Evolutionary conservation across 2,113 vertebrate species (phyloP).

Genomic region (Oreocharis arfaki): DNA sequence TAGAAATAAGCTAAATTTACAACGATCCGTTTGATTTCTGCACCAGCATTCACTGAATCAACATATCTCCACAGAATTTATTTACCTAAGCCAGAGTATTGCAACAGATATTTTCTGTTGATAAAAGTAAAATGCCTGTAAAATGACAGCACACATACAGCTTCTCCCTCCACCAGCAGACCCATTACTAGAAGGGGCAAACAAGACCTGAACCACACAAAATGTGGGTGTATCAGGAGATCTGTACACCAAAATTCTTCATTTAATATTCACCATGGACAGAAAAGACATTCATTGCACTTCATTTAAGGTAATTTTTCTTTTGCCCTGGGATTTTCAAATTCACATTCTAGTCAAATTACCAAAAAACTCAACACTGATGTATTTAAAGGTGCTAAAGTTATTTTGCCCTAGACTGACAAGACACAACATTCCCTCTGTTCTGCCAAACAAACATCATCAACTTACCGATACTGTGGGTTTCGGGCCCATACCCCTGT

Average conservation of each 20-base stretch:
- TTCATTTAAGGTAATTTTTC: background rate
- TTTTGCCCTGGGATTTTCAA: background rate
- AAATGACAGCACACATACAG: background rate
- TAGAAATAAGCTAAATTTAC: background rate
- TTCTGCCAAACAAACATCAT: background rate
- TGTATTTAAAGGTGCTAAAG: background rate
- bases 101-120: background rate
- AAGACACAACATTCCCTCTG: background rate
- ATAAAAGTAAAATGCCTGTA: background rate
- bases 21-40: background rate
- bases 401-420: background rate
- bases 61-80: background rate
- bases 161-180: background rate
- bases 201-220: background rate
- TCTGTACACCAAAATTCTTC: background rate
- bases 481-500: constrained; percentile 97
- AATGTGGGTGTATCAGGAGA: background rate
- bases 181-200: background rate
- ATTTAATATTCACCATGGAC: background rate
- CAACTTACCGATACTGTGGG: constrained; percentile 92
- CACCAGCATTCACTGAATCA: background rate
- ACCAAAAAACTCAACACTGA: background rate
- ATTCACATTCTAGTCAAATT: background rate
- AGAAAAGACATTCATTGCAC: background rate
- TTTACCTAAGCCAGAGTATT: background rate